phyloP scores from a whole-genome alignment of 2,113 vertebrate genomes.

The Upupa epops region DNA sequence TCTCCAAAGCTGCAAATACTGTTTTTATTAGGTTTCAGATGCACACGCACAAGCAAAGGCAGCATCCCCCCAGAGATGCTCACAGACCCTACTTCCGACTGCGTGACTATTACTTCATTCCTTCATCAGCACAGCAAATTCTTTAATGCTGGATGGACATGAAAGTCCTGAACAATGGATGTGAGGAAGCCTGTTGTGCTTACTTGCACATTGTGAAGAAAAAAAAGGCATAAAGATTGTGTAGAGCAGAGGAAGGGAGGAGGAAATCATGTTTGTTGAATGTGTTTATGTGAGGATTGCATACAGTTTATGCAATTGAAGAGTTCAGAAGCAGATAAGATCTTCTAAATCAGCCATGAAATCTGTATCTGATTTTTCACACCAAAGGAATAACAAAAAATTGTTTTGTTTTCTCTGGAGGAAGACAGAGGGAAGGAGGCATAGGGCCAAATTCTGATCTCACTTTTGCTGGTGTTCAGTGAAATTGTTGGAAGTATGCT shows the following conservation, averaged over 20 bases:
- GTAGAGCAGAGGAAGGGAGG: constrained; percentile 1
- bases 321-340: constrained; percentile 55
- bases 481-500: constrained; percentile 36
- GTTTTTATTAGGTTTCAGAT: constrained; percentile 65
- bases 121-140: constrained; percentile 55
- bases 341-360: constrained; percentile 55
- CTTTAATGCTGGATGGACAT: constrained; percentile 48
- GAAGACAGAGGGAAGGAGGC: constrained; percentile 24
- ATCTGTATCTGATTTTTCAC: constrained; percentile 52
- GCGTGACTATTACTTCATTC: constrained; percentile 52
- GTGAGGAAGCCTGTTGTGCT: constrained; percentile 69
- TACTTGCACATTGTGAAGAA: constrained; percentile 58
- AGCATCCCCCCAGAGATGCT: background rate
- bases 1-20: constrained; percentile 60
- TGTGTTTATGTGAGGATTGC: constrained; percentile 58
- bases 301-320: constrained; percentile 43
- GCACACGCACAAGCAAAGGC: background rate
- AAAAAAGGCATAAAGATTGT: constrained; percentile 67
- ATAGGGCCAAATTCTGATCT: constrained; percentile 57
- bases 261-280: constrained; percentile 53
- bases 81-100: background rate
- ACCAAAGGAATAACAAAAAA: constrained; percentile 52
- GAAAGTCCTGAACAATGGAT: constrained; percentile 69
- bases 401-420: constrained; percentile 57
- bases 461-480: constrained; percentile 24